Evolutionary conservation across 2,113 vertebrate genomes (phyloP), one percentile per base, ranked within the genome.

Genomic region (Anseranas semipalmata): DNA sequence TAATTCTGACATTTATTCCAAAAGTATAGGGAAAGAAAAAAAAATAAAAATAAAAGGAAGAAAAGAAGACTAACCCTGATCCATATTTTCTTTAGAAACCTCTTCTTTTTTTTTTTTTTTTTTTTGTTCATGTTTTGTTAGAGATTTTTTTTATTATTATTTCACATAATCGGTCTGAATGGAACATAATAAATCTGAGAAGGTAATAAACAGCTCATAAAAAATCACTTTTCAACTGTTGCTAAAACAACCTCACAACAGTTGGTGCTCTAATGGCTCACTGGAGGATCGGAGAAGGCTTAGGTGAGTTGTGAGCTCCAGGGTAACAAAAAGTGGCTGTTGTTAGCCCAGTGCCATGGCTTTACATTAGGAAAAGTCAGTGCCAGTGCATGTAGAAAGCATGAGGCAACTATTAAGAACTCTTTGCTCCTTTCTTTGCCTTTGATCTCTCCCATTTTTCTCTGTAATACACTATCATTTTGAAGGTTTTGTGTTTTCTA

Each of bases 131-230:
- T 32, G 37, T 4, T 78, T 95, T 93, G 27, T 75, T 67, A 35
- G 46, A 71, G 81, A 0, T 12, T 53, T 58, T 52, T 74, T 21
- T 55, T 80, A 73, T 20, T 50, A 33, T 83, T 25, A 39, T 73
- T 67, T 46, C 87, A 85, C 83, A 67, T 93, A 87, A 87, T 92
- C 45, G 12, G 56, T 89, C 93, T 87, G 76, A 92, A 87, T 76
- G 71, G 89, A 92, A 73, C 95, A 96, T 72, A 93, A 91, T 96
- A 97, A 96, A 96, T 95, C 92, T 89, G 62, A 82, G 94, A 92
- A 87, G 66, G 92, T 89, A 96, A 96, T 97, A 96, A 97, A 96
- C 96, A 95, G 95, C 89, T 94, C 95, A 91, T 96, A 95, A 97
- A 95, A 96, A 96, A 89, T 94, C 86, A 60, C 95, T 93, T 95